phyloP scores from a whole-genome alignment of 2,797 vertebrate genomes.

The Cebuella pygmaea region DNA sequence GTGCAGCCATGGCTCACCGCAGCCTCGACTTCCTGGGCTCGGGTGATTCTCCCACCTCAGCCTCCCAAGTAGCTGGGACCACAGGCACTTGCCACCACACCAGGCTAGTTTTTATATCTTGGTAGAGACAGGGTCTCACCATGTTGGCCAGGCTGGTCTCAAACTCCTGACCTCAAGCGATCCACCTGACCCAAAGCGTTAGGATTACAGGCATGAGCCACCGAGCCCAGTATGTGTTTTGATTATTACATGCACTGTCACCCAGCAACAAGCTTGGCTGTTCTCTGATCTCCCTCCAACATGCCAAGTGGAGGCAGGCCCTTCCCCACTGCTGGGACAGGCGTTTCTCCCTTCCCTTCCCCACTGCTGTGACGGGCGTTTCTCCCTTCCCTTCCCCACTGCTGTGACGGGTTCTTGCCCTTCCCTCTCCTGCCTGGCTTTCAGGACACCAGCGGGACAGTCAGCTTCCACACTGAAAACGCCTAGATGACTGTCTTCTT shows the following conservation, averaged over 20 bases:
- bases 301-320: not conserved
- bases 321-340: not conserved
- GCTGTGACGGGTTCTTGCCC: not conserved
- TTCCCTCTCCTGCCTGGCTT: not conserved
- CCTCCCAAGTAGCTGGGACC: not conserved
- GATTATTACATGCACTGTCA: accelerated
- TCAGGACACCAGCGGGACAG: not conserved
- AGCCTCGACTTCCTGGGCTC: not conserved
- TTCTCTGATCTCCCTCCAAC: not conserved
- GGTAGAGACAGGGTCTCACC: accelerated
- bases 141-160: too few relatives aligned
- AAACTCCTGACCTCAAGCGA: too few relatives aligned
- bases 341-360: too few relatives aligned
- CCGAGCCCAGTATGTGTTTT: accelerated
- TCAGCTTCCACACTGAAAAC: not conserved
- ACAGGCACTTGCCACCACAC: accelerated
- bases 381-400: not conserved
- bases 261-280: not conserved
- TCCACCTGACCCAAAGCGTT: too few relatives aligned
- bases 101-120: too few relatives aligned
- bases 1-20: too few relatives aligned
- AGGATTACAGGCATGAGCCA: not conserved
- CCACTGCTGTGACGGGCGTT: too few relatives aligned
- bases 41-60: not conserved
- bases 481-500: not conserved